Evolutionary conservation across 2,113 vertebrate species (phyloP), one percentile per base, ranked within the genome.

Genomic region (Nyctibius bracteatus): DNA sequence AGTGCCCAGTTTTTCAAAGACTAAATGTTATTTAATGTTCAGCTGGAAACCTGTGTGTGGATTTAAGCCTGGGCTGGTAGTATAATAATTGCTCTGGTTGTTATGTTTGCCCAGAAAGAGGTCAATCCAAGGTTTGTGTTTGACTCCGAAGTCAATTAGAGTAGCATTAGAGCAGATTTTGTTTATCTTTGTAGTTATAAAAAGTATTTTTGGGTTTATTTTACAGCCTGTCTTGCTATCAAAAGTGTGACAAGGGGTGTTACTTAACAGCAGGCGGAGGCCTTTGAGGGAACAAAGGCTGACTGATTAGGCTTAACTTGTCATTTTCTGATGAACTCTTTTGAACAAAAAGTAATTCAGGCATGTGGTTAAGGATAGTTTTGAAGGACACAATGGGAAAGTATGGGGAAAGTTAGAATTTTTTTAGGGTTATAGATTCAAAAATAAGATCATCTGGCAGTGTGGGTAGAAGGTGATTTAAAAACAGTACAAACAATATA

Each of bases 281-380:
- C 43, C 58, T 89, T 78, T 58, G 37, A 95, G 55, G 80, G 57
- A 87, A 78, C 37, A 89, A 80, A 94, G 37, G 57, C 23, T 88
- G 73, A 65, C 52, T 82, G 89, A 68, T 94, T 78, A 87, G 59
- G 37, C 59, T 92, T 88, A 87, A 85, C 82, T 92, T 94, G 74
- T 57, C 14, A 89, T 80, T 94, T 94, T 74, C 47, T 77, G 59
- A 89, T 83, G 21, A 91, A 89, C 67, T 89, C 23, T 81, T 94
- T 52, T 67, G 51, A 95, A 86, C 41, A 89, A 85, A 81, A 71
- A 59, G 71, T 68, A 81, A 46, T 86, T 71, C n/a, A 72, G 58
- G 44, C 27, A 12, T 81, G 71, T 80, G 46, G 70, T 43, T 86
- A 81, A 94, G 55, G 23, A 51, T 31, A 35, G 31, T 54, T 93